Evolutionary conservation across 2,113 vertebrate species (phyloP).

Genomic region (Rattus norvegicus): GRCr8 NC_086019.1:250278001-250278500

Average conservation of each 20-base stretch:
- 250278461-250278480: too few relatives aligned
- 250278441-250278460: not conserved
- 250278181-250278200: not conserved
- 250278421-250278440: not conserved
- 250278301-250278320: not conserved
- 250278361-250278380: not conserved
- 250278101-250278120: not conserved
- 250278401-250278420: not conserved
- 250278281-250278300: not conserved
- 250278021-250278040: not conserved
- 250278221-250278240: not conserved
- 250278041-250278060: not conserved
- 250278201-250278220: not conserved
- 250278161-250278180: not conserved
- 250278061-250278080: not conserved
- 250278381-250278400: not conserved
- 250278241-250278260: too few relatives aligned
- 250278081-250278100: not conserved
- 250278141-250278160: not conserved
- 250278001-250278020: not conserved
- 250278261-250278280: not conserved
- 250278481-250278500: too few relatives aligned
- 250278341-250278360: not conserved
- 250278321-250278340: not conserved
- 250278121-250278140: not conserved